Evolutionary conservation across 30 jellyfish, hydroid and myxozoan genomes (phyloP).

Genomic region (Turritopsis rubra): DNA sequence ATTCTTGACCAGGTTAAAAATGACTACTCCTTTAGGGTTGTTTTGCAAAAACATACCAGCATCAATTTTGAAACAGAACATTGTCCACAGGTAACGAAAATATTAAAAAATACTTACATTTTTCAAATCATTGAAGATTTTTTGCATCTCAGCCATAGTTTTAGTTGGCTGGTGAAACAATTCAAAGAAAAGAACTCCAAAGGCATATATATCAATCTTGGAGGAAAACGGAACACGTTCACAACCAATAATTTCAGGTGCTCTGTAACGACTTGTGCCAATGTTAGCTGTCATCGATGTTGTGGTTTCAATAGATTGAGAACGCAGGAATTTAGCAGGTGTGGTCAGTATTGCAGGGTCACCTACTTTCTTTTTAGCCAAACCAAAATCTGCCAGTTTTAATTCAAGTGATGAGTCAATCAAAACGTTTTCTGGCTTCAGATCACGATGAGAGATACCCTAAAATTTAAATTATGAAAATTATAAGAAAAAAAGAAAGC

Average conservation of each 20-base stretch:
- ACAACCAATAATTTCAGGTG: slow-evolving; percentile 1
- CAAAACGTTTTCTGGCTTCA: slow-evolving; percentile 13
- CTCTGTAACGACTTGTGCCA: slow-evolving; percentile 15
- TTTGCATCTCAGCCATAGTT: background rate
- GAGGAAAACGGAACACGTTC: slow-evolving; percentile 6
- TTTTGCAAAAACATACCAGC: no score
- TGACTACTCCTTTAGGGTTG: no score
- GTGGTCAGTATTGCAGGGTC: background rate
- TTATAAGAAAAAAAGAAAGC: no score
- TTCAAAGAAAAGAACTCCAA: slow-evolving; percentile 7
- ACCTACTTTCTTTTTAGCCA: slow-evolving; percentile 13
- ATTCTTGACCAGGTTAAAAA: no score
- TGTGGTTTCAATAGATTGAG: background rate
- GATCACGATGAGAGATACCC: slow-evolving; percentile 16
- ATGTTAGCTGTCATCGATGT: slow-evolving; percentile 16
- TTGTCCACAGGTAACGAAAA: background rate
- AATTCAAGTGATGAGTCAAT: background rate
- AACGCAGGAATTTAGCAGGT: background rate
- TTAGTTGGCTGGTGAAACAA: background rate
- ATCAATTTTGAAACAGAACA: no score
- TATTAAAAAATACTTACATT: background rate
- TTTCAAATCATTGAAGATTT: background rate
- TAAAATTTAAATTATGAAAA: background rate
- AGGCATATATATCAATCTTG: background rate
- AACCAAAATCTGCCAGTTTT: slow-evolving; percentile 18